Percentiles rank a stretch among this genome's conserved stretches.
phyloP scores from a whole-genome alignment of 2,888 invertebrate genomes.

The Lithosia quadra region DNA sequence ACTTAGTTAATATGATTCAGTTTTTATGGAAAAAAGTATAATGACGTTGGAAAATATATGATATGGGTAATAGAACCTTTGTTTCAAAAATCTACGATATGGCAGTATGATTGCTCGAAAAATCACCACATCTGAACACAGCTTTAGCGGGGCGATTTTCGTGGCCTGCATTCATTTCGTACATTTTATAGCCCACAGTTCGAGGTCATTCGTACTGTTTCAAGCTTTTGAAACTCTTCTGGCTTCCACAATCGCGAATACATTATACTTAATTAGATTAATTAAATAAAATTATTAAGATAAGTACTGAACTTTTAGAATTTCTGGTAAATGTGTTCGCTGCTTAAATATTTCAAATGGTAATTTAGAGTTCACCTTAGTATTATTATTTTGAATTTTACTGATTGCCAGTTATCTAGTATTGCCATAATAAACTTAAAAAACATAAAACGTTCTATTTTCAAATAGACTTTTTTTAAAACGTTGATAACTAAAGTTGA shows the following conservation, averaged over 20 bases:
- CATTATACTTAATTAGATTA: constrained; percentile 23
- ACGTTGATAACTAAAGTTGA: background rate
- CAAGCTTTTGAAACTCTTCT: constrained; percentile 30
- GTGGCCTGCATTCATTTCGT: constrained; percentile 29
- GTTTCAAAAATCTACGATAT: background rate
- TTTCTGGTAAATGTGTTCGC: background rate
- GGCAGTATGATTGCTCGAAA: background rate
- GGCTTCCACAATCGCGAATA: constrained; percentile 20
- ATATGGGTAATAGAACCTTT: background rate
- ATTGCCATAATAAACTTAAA: background rate
- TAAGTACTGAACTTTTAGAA: constrained; percentile 4
- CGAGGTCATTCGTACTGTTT: constrained; percentile 28
- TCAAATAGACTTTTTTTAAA: background rate
- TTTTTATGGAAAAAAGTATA: too few relatives aligned
- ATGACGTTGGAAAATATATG: too few relatives aligned
- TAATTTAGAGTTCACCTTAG: background rate
- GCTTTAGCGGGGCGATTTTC: constrained; percentile 35
- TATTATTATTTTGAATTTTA: background rate
- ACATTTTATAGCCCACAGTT: constrained; percentile 28
- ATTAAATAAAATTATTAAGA: constrained; percentile 26
- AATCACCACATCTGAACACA: constrained; percentile 15
- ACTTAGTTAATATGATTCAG: too few relatives aligned
- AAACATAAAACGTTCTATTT: background rate
- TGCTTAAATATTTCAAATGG: background rate
- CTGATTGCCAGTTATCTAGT: constrained; percentile 1